phyloP scores from a whole-genome alignment of 37 sponge, comb jelly and placozoan species.

The Hormiphora californensis region DNA sequence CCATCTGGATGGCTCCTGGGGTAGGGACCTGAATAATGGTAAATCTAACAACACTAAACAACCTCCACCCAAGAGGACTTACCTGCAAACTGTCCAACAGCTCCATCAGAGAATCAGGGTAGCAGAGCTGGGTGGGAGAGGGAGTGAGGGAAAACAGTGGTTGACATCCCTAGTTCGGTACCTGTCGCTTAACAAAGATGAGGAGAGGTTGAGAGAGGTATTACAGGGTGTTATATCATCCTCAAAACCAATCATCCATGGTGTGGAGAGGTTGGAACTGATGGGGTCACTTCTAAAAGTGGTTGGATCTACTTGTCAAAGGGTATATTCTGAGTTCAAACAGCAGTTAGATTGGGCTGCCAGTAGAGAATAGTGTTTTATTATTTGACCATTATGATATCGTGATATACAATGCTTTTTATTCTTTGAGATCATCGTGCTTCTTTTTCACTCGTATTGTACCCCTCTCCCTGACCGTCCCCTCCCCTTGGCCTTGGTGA shows the following conservation, averaged over 20 bases:
- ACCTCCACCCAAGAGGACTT: not conserved
- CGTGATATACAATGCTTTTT: not conserved
- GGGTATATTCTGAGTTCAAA: slow-evolving; percentile 69
- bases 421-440: not conserved
- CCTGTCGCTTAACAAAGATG: slow-evolving; percentile 60
- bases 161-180: slow-evolving; percentile 59
- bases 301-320: slow-evolving; percentile 62
- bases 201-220: slow-evolving; percentile 61
- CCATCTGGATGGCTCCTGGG: slow-evolving; percentile 10
- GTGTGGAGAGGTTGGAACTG: slow-evolving; percentile 55
- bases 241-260: slow-evolving; percentile 34
- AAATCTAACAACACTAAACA: slow-evolving; percentile 23
- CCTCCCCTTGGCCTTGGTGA: no score
- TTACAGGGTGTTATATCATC: slow-evolving; percentile 56
- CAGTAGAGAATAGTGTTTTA: not conserved
- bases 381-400: not conserved
- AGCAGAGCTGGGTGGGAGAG: slow-evolving; percentile 54
- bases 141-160: slow-evolving; percentile 70
- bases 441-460: not conserved
- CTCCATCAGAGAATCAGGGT: slow-evolving; percentile 66
- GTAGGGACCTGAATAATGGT: not conserved
- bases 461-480: no score
- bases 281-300: slow-evolving; percentile 58
- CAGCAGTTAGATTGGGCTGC: slow-evolving; percentile 59
- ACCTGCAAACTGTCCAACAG: slow-evolving; percentile 6